Evolutionary conservation across 2,113 vertebrate species (phyloP), one percentile per base, ranked within the genome.

Genomic region (Apistogramma diplotaenia): DNA sequence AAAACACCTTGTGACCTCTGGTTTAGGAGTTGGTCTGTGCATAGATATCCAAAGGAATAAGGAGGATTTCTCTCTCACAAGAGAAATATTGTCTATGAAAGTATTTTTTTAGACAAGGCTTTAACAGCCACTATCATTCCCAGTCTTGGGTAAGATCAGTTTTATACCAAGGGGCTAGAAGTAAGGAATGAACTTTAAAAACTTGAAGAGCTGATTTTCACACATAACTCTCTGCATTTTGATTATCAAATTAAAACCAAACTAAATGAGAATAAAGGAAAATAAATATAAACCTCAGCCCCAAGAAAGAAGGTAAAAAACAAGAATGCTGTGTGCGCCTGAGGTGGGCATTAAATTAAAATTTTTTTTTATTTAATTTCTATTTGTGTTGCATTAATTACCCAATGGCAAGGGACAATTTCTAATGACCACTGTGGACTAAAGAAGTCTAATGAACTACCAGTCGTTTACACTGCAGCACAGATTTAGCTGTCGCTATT

Each of bases 1-100:
- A 75, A 89, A 87, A 78, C 25, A 49, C 78, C 84, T 86, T 25
- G 11, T 86, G 85, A 91, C 90, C 86, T 90, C 53, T 84, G 83
- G 71, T 81, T 85, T 81, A 72, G 80, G 87, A 89, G 85, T 85
- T 77, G 85, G 82, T 87, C 77, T 72, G 55, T 57, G 53, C 35
- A 86, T 11, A 70, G 54, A 57, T 84, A 78, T 21, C 57, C 21
- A 18, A n/a, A 85, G 56, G 58, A 87, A 83, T 85, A 62, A 83
- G 53, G 56, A 87, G 88, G 72, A 80, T 82, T 72, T 81, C 70
- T 67, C 53, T 56, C 46, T 59, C 35, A 84, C 79, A n/a, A 21
- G 49, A 79, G 8, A 72, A 70, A 60, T 25, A 37, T 83, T 58
- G 27, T 46, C 40, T 16, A 8, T 67, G 40, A 40, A 49, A 43